These are phyloP conservation scores for Helicorthomorpha holstii DNA, from an alignment of 1,140 invertebrate species.

Conservation along the genomic window DNA sequence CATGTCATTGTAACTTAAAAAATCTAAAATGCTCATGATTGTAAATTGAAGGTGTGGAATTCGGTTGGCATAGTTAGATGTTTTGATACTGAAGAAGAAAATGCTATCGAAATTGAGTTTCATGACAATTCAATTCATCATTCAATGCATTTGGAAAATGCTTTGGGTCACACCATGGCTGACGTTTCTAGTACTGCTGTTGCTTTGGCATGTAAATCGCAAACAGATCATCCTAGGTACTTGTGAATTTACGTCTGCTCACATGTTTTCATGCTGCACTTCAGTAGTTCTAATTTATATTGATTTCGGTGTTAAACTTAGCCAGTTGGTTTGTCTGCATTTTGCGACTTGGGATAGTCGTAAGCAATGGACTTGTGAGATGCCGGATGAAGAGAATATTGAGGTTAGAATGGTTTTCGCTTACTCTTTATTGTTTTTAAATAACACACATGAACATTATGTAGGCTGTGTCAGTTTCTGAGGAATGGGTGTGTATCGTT, in stretches of 20 bases:
- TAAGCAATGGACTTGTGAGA: conserved; percentile 69
- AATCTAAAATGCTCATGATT: neutral
- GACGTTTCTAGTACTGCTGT: conserved; percentile 59
- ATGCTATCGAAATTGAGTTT: conserved; percentile 83
- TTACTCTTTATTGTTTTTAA: conserved; percentile 2
- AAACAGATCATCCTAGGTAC: conserved; percentile 14
- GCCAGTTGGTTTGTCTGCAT: conserved; percentile 54
- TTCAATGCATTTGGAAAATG: conserved; percentile 72
- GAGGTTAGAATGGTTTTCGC: conserved; percentile 14
- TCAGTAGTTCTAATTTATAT: neutral
- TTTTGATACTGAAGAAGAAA: conserved; percentile 47
- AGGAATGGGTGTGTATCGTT: conserved; percentile 55
- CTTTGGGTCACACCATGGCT: conserved; percentile 57
- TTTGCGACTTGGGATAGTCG: conserved; percentile 54
- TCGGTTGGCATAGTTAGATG: conserved; percentile 60
- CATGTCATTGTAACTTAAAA: neutral
- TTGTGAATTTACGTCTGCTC: neutral
- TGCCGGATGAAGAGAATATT: conserved; percentile 58
- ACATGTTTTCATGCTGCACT: neutral
- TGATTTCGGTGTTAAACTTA: conserved; percentile 16
- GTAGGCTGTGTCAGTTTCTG: conserved; percentile 47
- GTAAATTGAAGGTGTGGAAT: conserved; percentile 52
- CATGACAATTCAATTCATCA: conserved; percentile 81
- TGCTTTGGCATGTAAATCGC: conserved; percentile 49
- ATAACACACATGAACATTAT: conserved; percentile 14